Evolutionary conservation across 2,888 invertebrate species (phyloP), one percentile per base, ranked within the genome.

Genomic region (Athripsodes cinereus): DNA sequence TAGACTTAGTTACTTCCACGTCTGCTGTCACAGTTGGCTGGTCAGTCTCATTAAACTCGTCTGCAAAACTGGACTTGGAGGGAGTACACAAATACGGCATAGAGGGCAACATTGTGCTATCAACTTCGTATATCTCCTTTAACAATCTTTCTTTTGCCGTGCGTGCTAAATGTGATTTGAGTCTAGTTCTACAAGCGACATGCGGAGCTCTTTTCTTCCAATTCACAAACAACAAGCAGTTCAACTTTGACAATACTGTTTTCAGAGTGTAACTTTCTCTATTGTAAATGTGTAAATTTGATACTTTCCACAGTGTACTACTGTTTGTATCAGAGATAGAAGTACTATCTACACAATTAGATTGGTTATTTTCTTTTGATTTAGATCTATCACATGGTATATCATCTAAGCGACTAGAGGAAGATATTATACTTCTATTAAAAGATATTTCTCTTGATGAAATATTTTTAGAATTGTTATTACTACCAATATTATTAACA

Each of bases 31-130:
- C 5, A 26, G 26, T 48, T 20, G 21, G 50, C 6, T 44, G 44
- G 6, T 44, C 26, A 3, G 26, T 44, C 13, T 47, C 50, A 26
- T 50, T 26, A 13, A 11, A 19, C 34, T 57, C 10, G 57, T 50
- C 49, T 10, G 51, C 57, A n/a, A 55, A 10, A 35, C 40, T 22
- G 18, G 55, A 53, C 40, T 59, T 79, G 55, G 78, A 78, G 64
- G 74, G 73, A 34, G 74, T 69, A 65, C 76, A 76, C 67, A 79
- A 67, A 62, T 77, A 68, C 58, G 79, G 79, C 79, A 79, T 79
- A 67, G 79, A 79, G 70, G 79, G 79, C 71, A 79, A 71, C 79
- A 79, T 79, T 68, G 5, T 51, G 52, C n/a, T 26, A 18, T 56
- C 55, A n/a, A 53, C 18, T 49, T 56, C 13, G 46, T 44, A 22